Evolutionary conservation across 2,113 vertebrate genomes (phyloP).

Genomic region (Clarias macrocephalus): DNA sequence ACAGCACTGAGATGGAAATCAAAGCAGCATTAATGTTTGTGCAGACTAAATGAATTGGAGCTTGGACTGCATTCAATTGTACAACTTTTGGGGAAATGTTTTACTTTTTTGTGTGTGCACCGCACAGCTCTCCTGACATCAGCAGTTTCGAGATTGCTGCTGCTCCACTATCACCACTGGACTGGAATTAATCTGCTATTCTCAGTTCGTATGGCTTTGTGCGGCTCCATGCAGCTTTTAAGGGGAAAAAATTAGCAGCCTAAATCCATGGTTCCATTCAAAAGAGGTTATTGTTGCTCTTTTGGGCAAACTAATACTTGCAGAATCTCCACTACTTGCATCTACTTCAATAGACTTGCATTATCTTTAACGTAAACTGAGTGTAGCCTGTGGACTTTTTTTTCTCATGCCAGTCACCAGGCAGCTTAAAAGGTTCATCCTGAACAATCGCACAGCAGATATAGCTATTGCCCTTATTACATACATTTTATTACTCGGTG

Average conservation of each 20-base stretch:
- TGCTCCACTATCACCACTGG: constrained; percentile 7
- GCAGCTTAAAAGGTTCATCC: not conserved
- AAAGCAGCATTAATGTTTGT: not conserved
- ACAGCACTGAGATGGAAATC: not conserved
- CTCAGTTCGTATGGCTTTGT: not conserved
- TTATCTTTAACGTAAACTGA: not conserved
- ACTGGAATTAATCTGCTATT: constrained; percentile 26
- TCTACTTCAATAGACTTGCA: not conserved
- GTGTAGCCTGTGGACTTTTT: not conserved
- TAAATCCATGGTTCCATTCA: not conserved
- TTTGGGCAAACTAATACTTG: not conserved
- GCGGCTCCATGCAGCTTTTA: constrained; percentile 2
- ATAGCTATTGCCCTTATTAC: not conserved
- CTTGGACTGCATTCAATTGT: constrained; percentile 3
- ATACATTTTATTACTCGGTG: not conserved
- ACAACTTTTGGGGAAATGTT: not conserved
- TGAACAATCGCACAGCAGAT: not conserved
- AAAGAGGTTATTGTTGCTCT: not conserved
- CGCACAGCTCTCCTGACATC: constrained; percentile 43
- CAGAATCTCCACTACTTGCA: too few species aligned
- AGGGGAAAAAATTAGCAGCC: not conserved
- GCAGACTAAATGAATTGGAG: not conserved
- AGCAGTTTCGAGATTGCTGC: constrained; percentile 33
- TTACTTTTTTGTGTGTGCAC: constrained; percentile 40
- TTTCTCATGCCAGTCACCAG: not conserved